Evolutionary conservation across 1,140 invertebrate genomes (phyloP).

Genomic region (Leptinotarsa lineolata): DNA sequence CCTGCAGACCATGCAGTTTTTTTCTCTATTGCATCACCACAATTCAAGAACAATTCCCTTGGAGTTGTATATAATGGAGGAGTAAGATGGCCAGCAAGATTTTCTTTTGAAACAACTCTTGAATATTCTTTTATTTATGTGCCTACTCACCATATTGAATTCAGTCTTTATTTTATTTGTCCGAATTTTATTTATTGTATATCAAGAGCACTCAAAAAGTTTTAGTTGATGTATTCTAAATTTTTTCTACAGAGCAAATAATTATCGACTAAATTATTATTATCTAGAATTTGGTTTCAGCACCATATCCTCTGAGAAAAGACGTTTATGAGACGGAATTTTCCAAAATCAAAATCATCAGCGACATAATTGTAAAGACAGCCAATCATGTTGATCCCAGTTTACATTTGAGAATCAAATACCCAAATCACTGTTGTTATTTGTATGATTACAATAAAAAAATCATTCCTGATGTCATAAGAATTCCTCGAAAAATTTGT

Average conservation of each 20-base stretch:
- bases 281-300: conserved; percentile 2
- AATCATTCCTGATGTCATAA: conserved; percentile 14
- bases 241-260: neutral
- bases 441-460: conserved; percentile 27
- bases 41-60: too few relatives aligned
- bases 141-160: neutral
- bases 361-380: conserved; percentile 18
- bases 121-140: conserved; percentile 5
- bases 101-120: neutral
- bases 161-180: too few relatives aligned
- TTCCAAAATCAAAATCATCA: conserved; percentile 15
- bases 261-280: neutral
- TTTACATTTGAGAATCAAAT: conserved; percentile 23
- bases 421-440: conserved; percentile 21
- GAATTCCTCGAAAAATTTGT: conserved; percentile 25
- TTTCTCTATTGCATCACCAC: too few relatives aligned
- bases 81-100: too few relatives aligned
- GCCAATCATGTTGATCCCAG: conserved; percentile 17
- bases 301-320: conserved; percentile 6
- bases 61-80: too few relatives aligned
- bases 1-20: too few relatives aligned
- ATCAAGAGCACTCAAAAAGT: neutral
- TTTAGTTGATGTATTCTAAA: neutral
- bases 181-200: neutral
- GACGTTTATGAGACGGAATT: neutral